Base-by-base conservation (phyloP, 23 tunicate species). In the Trididemnum clinides region DNA sequence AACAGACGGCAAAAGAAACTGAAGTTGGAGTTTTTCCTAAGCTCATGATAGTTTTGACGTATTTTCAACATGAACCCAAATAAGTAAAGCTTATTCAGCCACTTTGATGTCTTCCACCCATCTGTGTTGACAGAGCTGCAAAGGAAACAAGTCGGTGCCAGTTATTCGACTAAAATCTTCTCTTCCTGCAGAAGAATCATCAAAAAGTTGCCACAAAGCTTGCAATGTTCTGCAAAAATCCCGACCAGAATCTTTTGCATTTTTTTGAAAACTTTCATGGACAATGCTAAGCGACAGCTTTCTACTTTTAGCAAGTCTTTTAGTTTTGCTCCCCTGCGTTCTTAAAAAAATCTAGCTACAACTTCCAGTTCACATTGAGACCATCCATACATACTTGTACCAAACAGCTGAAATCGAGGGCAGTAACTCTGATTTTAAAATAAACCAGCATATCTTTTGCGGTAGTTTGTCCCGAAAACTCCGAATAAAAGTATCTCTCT, bases 101-200 rank as follows among this genome's bases (percentile, higher is more conserved):
- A 73, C 57, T 15, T 37, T 37, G 3, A 36, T 39, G 22, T 73
- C 57, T 73, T 69, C 75, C 36, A 73, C 80, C 80, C 80, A 73
- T 37, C 57, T 19, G 22, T 73, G 57, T n/a, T 37, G 80, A 28
- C 80, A 73, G 25, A 37, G 38, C 25, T 73, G 54, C 54, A 73
- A 37, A 23, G 57, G 57, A 73, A 73, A 73, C 5, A 73, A 3
- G 5, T 37, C 57, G 19, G 57, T 37, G 5, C 80, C 80, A 7
- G 80, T 73, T 7, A 36, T 29, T 30, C 10, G 28, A n/a, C 2
- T 23, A 37, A 73, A 73, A 7, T 73, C 80, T 73, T 73, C 76
- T n/a, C 76, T 73, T 73, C 57, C 38, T 2, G 80, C 80, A 12
- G 57, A 57, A 37, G 25, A 7, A 19, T 73, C 80, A 37, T 73